These are phyloP conservation scores for Melopsittacus undulatus DNA, from an alignment of 2,797 vertebrate genomes.

Conservation along the genomic window DNA sequence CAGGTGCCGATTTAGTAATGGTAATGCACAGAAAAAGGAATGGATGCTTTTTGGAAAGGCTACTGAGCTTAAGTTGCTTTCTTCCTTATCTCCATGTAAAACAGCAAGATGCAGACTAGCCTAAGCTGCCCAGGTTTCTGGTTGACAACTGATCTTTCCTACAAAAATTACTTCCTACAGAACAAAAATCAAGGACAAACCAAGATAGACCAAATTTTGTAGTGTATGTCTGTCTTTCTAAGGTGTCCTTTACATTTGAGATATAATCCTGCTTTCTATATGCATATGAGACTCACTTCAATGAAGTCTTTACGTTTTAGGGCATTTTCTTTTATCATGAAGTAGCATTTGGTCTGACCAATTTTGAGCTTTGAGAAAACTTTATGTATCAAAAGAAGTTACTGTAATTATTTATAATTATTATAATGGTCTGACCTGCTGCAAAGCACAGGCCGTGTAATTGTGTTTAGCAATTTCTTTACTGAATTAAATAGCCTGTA, in stretches of 20 bases:
- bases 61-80: background rate
- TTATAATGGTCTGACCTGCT: background rate
- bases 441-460: background rate
- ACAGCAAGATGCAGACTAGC: background rate
- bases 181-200: background rate
- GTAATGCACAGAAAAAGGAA: background rate
- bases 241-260: background rate
- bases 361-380: background rate
- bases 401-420: background rate
- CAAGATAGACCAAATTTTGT: background rate
- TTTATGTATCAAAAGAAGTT: background rate
- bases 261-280: background rate
- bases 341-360: background rate
- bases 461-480: background rate
- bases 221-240: background rate
- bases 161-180: background rate
- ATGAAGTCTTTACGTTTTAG: background rate
- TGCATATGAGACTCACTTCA: background rate
- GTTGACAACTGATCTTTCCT: background rate
- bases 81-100: background rate
- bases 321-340: background rate
- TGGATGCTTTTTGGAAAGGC: background rate
- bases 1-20: background rate
- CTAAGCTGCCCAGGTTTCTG: background rate
- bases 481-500: slow-evolving; percentile 10